Evolutionary conservation across 2,888 invertebrate genomes (phyloP).

Genomic region (Hyles lineata): DNA sequence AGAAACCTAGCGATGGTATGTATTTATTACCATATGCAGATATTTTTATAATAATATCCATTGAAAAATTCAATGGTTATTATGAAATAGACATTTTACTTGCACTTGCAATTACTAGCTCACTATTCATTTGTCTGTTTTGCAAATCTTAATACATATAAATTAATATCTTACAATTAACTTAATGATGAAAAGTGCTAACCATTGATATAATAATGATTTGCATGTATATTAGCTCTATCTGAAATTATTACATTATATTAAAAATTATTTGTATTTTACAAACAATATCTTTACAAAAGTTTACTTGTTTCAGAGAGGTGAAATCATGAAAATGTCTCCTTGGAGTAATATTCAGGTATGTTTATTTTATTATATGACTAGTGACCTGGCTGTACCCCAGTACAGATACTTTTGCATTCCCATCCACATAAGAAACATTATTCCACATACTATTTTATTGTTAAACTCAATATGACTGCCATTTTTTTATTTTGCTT

Average conservation of each 20-base stretch:
- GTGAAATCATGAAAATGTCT: not conserved
- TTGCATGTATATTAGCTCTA: constrained; percentile 85
- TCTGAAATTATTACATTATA: constrained; percentile 54
- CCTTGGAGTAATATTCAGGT: too few relatives aligned
- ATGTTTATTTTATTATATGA: too few relatives aligned
- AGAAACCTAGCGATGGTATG: constrained; percentile 74
- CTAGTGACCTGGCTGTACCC: too few relatives aligned
- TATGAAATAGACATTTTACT: too few relatives aligned
- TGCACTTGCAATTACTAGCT: too few relatives aligned
- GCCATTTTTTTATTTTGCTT: too few relatives aligned
- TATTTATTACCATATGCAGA: constrained; percentile 2
- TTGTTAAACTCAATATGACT: too few relatives aligned
- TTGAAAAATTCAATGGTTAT: too few relatives aligned
- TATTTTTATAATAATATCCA: not conserved
- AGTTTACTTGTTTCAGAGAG: not conserved
- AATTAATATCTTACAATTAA: not conserved
- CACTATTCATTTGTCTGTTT: too few relatives aligned
- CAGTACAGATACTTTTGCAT: too few relatives aligned
- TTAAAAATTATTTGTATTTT: not conserved
- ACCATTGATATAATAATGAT: constrained; percentile 78
- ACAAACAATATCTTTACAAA: not conserved
- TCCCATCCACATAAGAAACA: too few relatives aligned
- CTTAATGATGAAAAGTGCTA: constrained; percentile 79
- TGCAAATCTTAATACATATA: not conserved
- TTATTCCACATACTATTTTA: too few relatives aligned